Conservation (phyloP, 2,113 vertebrate genomes). For the Pseudopodoces humilis region DNA sequence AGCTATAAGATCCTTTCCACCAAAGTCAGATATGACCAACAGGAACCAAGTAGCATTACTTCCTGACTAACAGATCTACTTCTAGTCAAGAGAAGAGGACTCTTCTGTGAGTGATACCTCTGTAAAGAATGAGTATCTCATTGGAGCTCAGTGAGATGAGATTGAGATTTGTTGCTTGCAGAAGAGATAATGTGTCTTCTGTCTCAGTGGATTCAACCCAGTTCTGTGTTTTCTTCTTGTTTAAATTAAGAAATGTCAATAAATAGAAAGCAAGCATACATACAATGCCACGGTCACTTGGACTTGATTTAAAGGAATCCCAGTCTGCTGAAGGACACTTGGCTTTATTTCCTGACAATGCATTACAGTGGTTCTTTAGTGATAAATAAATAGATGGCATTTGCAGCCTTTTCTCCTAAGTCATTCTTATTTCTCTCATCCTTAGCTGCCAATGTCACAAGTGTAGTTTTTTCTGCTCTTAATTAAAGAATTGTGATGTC, state of each 20-base stretch:
- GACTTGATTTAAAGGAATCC: not conserved
- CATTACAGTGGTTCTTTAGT: not conserved
- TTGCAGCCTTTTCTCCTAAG: not conserved
- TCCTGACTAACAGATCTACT: not conserved
- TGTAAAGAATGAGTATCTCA: not conserved
- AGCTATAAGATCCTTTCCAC: not conserved
- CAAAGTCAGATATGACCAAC: not conserved
- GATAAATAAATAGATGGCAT: not conserved
- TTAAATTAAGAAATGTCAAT: not conserved
- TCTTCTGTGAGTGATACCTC: not conserved
- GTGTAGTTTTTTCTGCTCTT: not conserved
- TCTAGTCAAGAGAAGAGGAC: not conserved
- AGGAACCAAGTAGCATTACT: not conserved
- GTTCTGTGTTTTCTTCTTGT: not conserved
- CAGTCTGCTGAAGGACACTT: not conserved
- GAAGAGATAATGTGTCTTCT: not conserved
- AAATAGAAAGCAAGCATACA: not conserved
- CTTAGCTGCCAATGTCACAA: not conserved
- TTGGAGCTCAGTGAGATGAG: not conserved
- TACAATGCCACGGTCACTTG: not conserved
- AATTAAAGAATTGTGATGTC: not conserved
- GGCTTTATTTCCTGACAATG: not conserved
- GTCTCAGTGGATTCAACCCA: not conserved
- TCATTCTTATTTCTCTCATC: not conserved
- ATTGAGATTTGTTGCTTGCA: not conserved